A percentile compares a stretch with the other conserved stretches of the same genome.
phyloP scores from a whole-genome alignment of 2,888 invertebrate genomes.

The Xanthia icteritia region DNA sequence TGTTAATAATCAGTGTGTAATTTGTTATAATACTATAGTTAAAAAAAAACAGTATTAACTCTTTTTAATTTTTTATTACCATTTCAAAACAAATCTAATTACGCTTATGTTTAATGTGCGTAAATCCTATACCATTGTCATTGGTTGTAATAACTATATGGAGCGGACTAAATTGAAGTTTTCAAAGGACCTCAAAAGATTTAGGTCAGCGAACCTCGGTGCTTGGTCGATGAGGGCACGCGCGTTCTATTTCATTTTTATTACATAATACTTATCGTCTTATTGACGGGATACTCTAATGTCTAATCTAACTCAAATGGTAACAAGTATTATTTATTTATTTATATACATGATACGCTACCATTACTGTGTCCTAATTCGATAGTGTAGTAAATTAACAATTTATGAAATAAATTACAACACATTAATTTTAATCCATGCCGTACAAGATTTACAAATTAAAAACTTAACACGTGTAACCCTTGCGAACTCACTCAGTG shows the following conservation, averaged over 20 bases:
- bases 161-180: slow-evolving; percentile 9
- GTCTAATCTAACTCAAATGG: not conserved
- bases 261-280: not conserved
- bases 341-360: too few relatives aligned
- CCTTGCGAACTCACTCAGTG: too few relatives aligned
- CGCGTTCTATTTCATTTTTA: slow-evolving; percentile 20
- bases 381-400: too few relatives aligned
- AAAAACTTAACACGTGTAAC: too few relatives aligned
- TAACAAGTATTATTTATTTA: not conserved
- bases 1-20: not conserved
- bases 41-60: not conserved
- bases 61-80: not conserved
- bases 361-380: too few relatives aligned
- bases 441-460: too few relatives aligned
- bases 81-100: not conserved
- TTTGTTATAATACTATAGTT: not conserved
- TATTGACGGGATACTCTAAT: not conserved
- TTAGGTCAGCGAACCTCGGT: slow-evolving; percentile 37
- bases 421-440: too few relatives aligned
- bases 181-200: slow-evolving; percentile 37
- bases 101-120: not conserved
- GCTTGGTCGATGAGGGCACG: slow-evolving; percentile 29
- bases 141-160: not conserved
- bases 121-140: not conserved
- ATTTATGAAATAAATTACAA: too few relatives aligned